Evolutionary conservation across 2,797 vertebrate genomes (phyloP).

Genomic region (Sus cebifrons): DNA sequence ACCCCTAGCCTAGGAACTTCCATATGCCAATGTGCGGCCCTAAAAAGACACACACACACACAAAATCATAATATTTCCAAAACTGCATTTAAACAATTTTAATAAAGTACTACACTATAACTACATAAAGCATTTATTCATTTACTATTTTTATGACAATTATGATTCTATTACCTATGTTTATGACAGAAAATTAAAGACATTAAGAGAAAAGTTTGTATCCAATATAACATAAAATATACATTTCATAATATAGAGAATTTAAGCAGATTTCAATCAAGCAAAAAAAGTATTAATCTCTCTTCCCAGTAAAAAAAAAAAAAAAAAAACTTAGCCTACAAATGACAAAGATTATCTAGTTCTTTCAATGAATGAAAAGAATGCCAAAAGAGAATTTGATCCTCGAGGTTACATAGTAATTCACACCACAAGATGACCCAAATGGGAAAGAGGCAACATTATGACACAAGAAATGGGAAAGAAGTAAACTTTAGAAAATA

Average conservation of each 20-base stretch:
- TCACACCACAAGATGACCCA: constrained; percentile 10
- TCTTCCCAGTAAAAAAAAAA: background rate
- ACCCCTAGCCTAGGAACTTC: too few relatives aligned
- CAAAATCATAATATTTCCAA: constrained; percentile 14
- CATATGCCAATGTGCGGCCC: too few relatives aligned
- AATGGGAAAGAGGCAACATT: background rate
- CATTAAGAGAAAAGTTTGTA: background rate
- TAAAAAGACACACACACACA: too few relatives aligned
- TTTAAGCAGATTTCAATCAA: constrained; percentile 28
- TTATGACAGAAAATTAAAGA: constrained; percentile 3
- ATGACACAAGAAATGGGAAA: background rate
- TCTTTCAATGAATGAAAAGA: constrained; percentile 55
- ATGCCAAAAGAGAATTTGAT: background rate
- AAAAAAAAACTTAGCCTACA: background rate
- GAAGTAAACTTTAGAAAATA: constrained; percentile 9
- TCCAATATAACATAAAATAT: background rate
- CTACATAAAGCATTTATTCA: background rate
- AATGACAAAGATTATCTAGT: constrained; percentile 11
- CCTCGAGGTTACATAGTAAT: background rate
- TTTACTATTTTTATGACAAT: constrained; percentile 51
- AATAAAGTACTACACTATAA: background rate
- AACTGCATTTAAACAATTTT: background rate
- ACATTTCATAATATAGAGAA: background rate
- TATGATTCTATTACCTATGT: background rate
- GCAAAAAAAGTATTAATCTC: constrained; percentile 1